Evolutionary conservation across 30 jellyfish, hydroid and myxozoan genomes (phyloP), one percentile per base, ranked within the genome.

Genomic region (Pelagia noctiluca): DNA sequence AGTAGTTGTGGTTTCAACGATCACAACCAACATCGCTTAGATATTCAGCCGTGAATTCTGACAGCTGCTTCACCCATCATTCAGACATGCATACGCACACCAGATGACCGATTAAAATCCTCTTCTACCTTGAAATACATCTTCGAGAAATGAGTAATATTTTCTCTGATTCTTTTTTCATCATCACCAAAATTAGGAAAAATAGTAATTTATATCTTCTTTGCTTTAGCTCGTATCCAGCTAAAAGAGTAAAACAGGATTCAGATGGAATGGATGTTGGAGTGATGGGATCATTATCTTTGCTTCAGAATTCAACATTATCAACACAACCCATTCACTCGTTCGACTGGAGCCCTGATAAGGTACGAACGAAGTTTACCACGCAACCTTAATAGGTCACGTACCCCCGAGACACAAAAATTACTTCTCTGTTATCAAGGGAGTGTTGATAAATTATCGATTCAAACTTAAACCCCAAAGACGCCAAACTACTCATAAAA

Each of bases 281-380:
- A 18, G 98, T 91, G 22, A 91, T 91, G 94, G 98, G 98, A 16
- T 62, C 94, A 24, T 21, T 85, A 26, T n/a, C 87, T 25, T 57
- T 76, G 87, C 66, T 91, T 3, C 98, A 91, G 80, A 86, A 86
- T 42, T 84, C 89, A 4, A 75, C 94, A 3, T 50, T 91, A 23
- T 85, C 98, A 63, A 77, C 96, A 18, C 98, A 91, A 65, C 97
- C 97, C 3, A 89, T 89, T 16, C 95, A 90, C 35, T 89, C 97
- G 0, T 89, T 89, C 67, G 97, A 89, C 60, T 89, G 97, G 97
- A 81, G 90, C 29, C 87, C 97, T 19, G 97, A 90, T 63, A 90
- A 84, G 93, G 96, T 90, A 76, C 8, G 63, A 5, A 23, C 34
- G 10, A 5, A 22, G 35, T n/a, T n/a, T n/a, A n/a, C n/a, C n/a